phyloP scores from a whole-genome alignment of 2,888 invertebrate species.

The Globia sparganii region DNA sequence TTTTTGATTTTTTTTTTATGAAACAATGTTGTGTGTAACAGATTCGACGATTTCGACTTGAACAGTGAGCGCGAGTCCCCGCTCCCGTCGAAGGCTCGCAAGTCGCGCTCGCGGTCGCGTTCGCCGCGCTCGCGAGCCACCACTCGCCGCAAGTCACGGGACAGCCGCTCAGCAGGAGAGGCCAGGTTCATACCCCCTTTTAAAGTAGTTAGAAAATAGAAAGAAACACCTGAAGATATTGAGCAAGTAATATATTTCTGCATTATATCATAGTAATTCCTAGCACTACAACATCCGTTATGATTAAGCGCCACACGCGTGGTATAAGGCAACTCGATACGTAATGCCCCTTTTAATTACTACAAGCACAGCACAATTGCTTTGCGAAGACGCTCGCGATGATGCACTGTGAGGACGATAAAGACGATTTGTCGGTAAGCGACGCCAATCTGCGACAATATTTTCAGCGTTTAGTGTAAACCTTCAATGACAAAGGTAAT shows the following conservation, averaged over 20 bases:
- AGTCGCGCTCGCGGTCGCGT: constrained; percentile 78
- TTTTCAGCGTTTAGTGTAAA: neutral
- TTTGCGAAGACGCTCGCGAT: constrained; percentile 23
- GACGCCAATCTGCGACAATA: constrained; percentile 5
- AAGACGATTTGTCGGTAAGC: neutral
- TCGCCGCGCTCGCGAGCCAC: constrained; percentile 75
- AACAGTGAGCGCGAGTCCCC: constrained; percentile 88
- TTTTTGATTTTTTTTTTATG: constrained; percentile 12
- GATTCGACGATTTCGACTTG: constrained; percentile 89
- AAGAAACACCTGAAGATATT: constrained; percentile 8
- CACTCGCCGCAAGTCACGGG: constrained; percentile 83
- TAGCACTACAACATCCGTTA: neutral
- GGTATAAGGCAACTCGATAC: neutral
- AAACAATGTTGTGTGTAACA: constrained; percentile 60
- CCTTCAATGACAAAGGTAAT: neutral
- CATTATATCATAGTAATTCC: constrained; percentile 17
- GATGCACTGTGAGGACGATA: neutral
- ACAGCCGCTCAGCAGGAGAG: constrained; percentile 85
- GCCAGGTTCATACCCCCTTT: constrained; percentile 74
- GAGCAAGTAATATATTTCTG: constrained; percentile 9
- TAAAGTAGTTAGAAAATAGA: constrained; percentile 23
- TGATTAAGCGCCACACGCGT: neutral
- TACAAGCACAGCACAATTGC: constrained; percentile 15
- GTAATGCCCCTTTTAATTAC: neutral
- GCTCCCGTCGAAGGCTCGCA: constrained; percentile 82